Evolutionary conservation across 2,113 vertebrate species (phyloP).

Genomic region (Anguilla japonica): DNA sequence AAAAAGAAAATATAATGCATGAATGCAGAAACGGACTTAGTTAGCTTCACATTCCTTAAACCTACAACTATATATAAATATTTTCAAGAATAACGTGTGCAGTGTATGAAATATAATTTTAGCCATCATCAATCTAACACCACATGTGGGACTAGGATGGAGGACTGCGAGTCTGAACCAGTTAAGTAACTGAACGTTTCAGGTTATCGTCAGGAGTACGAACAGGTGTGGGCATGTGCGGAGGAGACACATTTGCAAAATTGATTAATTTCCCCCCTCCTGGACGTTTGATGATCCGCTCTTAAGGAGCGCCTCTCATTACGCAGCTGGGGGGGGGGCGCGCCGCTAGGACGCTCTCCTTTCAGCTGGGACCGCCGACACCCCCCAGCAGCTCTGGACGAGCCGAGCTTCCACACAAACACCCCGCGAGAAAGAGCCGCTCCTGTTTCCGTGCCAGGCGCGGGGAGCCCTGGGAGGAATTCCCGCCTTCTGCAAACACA

Average conservation of each 20-base stretch:
- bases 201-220: conserved; percentile 13
- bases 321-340: conserved; percentile 38
- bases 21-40: neutral
- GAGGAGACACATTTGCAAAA: conserved; percentile 34
- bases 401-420: conserved; percentile 17
- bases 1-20: neutral
- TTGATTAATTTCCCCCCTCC: conserved; percentile 52
- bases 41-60: neutral
- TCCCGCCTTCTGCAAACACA: conserved; percentile 43
- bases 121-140: conserved; percentile 8
- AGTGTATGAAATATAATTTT: neutral
- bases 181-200: conserved; percentile 29
- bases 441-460: conserved; percentile 67
- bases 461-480: conserved; percentile 62
- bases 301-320: conserved; percentile 61
- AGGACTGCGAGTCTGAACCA: neutral
- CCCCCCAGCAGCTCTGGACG: conserved; percentile 39
- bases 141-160: neutral
- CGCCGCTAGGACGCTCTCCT: conserved; percentile 61
- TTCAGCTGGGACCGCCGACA: conserved; percentile 64
- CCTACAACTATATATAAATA: neutral
- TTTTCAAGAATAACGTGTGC: neutral
- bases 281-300: conserved; percentile 56
- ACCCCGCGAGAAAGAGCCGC: conserved; percentile 44
- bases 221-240: conserved; percentile 30